phyloP scores from a whole-genome alignment of 2,888 invertebrate species.

The Cabera pusaria region DNA sequence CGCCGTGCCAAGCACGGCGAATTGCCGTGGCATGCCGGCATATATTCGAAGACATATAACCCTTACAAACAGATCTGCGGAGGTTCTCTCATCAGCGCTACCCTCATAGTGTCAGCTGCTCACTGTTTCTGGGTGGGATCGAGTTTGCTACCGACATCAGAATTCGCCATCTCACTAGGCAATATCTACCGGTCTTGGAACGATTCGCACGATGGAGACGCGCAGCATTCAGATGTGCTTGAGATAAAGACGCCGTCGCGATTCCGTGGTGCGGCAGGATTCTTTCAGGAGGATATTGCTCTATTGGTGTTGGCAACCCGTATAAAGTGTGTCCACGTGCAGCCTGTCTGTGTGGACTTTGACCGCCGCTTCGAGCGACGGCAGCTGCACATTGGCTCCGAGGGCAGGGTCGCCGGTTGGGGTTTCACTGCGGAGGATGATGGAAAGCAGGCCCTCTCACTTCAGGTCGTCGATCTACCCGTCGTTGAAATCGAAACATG shows the following conservation, averaged over 20 bases:
- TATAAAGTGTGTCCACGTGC: slow-evolving; percentile 7
- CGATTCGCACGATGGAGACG: slow-evolving; percentile 33
- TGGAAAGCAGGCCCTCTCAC: too few relatives aligned
- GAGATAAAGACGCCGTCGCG: neutral
- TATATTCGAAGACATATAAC: too few relatives aligned
- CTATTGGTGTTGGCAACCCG: slow-evolving; percentile 9
- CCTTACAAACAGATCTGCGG: too few relatives aligned
- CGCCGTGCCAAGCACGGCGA: too few relatives aligned
- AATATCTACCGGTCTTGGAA: slow-evolving; percentile 49
- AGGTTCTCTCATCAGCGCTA: too few relatives aligned
- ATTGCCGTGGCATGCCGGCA: too few relatives aligned
- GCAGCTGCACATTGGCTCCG: slow-evolving; percentile 1
- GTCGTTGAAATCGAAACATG: too few relatives aligned
- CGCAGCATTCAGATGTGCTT: slow-evolving; percentile 45
- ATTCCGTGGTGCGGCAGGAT: neutral
- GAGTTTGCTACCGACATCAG: slow-evolving; percentile 33
- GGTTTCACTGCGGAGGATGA: too few relatives aligned
- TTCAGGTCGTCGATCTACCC: too few relatives aligned
- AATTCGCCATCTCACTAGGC: slow-evolving; percentile 46
- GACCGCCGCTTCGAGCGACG: slow-evolving; percentile 13
- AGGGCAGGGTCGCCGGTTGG: too few relatives aligned
- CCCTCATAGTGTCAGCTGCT: slow-evolving; percentile 44
- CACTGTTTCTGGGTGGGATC: slow-evolving; percentile 50
- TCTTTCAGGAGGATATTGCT: slow-evolving; percentile 12
- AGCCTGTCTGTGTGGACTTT: slow-evolving; percentile 20